Base-by-base conservation (phyloP, 92 coral and sea anemone species). In the Bergia sp. region DNA sequence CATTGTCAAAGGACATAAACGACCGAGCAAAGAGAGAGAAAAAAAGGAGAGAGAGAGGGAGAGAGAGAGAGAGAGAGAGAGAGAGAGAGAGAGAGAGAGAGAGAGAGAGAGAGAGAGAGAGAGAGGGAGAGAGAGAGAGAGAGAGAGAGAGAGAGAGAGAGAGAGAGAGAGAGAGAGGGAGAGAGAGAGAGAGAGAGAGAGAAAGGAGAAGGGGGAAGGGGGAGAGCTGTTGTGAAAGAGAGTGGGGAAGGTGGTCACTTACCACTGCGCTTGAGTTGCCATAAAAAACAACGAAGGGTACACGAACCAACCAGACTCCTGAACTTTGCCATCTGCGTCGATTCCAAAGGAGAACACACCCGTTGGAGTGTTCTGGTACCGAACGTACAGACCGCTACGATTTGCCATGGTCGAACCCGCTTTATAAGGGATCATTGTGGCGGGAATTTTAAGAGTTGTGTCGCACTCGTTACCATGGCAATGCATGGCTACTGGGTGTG, bases 181-280 rank as follows among this genome's bases (percentile, higher is more conserved):
- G 50, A 45, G 9, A 45, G 50, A 45, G 50, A 7, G 8, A 0
- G 58, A 18, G 10, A 53, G 9, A 12, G 53, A 0, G 8, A 15
- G 66, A 0, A 1, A 21, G 29, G 1, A 23, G 69, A 61, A 15
- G 10, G 13, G 5, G 69, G 69, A 18, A 21, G 7, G 69, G 15
- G 64, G 64, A 45, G 41, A 29, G 29, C 29, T 29, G 29, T 29
- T 29, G 29, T 29, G 29, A 29, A 29, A 29, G 29, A 29, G 29
- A 29, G 29, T 29, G 29, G 87, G 21, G 65, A 67, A 58, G 40
- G 36, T 8, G 9, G 44, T 20, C 8, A 45, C 98, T 86, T 53
- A 95, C 98, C 98, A 94, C 47, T 95, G 98, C 16, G 96, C 96
- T 58, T 95, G 96, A 67, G 92, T 93, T 4, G 95, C 98, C 90